Conservation (phyloP, 2,888 invertebrate species). For the Gasteruption jaculator region DNA sequence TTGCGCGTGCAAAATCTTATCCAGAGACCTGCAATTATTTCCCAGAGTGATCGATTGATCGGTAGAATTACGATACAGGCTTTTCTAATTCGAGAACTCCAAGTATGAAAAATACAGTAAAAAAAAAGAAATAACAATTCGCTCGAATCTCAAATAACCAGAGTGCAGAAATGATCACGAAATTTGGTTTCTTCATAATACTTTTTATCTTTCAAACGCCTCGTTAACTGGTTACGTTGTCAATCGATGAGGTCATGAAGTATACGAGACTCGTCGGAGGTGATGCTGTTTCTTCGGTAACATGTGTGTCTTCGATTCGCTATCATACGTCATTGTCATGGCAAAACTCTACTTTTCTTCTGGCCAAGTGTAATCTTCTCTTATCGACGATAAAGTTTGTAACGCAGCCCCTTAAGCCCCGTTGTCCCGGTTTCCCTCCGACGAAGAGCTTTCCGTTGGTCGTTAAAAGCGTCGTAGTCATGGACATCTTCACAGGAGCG, state of each 20-base stretch:
- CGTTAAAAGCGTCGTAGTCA: conserved; percentile 38
- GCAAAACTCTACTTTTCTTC: conserved; percentile 46
- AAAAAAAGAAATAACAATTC: no score
- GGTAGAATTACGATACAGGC: no score
- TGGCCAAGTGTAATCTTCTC: conserved; percentile 40
- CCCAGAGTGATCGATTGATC: no score
- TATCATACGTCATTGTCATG: conserved; percentile 51
- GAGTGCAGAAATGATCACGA: no score
- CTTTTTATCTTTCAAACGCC: conserved; percentile 14
- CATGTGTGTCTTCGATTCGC: conserved; percentile 10
- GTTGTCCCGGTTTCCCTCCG: conserved; percentile 46
- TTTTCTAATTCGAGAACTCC: no score
- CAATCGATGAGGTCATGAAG: background rate
- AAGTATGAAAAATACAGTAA: no score
- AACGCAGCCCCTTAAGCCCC: conserved; percentile 45
- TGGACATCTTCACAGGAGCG: conserved; percentile 34
- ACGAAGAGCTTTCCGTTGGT: conserved; percentile 49
- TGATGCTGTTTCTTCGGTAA: conserved; percentile 6
- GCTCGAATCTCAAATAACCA: no score
- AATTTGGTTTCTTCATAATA: conserved; percentile 15
- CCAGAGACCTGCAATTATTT: no score
- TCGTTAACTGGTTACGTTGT: conserved; percentile 21
- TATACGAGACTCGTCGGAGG: conserved; percentile 8
- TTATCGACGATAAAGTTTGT: conserved; percentile 47
- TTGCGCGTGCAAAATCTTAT: no score